phyloP scores from a whole-genome alignment of 2,113 vertebrate genomes.

The Zapornia atra region DNA sequence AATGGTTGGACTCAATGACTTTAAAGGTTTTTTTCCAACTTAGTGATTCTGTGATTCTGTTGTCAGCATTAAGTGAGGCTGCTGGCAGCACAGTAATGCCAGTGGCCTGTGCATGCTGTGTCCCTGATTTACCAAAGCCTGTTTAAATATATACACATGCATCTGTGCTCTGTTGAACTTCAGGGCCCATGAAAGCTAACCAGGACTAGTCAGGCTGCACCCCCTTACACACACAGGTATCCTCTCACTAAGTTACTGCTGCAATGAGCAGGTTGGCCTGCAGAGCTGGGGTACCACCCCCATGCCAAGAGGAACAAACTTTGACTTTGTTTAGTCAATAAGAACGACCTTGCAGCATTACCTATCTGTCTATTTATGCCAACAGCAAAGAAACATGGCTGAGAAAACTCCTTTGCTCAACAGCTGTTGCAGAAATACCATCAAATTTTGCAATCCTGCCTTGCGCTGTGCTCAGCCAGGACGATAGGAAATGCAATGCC shows the following conservation, averaged over 20 bases:
- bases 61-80: neutral
- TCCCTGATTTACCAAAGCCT: neutral
- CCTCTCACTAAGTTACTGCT: neutral
- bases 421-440: neutral
- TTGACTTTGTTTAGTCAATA: neutral
- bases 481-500: fast-evolving
- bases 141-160: fast-evolving
- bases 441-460: neutral
- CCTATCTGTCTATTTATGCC: neutral
- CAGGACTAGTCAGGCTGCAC: neutral
- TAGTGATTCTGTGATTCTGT: too few species aligned
- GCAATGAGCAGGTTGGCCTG: neutral
- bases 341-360: neutral
- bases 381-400: neutral
- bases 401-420: neutral
- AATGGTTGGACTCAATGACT: too few species aligned
- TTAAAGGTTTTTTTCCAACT: too few species aligned
- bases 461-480: neutral
- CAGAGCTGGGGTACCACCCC: neutral
- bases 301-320: neutral
- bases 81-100: neutral
- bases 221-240: neutral
- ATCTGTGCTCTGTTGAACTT: neutral
- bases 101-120: too few species aligned
- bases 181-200: neutral